Conservation (phyloP, 30 jellyfish, hydroid and myxozoan genomes). For the Aurelia sp. region DNA sequence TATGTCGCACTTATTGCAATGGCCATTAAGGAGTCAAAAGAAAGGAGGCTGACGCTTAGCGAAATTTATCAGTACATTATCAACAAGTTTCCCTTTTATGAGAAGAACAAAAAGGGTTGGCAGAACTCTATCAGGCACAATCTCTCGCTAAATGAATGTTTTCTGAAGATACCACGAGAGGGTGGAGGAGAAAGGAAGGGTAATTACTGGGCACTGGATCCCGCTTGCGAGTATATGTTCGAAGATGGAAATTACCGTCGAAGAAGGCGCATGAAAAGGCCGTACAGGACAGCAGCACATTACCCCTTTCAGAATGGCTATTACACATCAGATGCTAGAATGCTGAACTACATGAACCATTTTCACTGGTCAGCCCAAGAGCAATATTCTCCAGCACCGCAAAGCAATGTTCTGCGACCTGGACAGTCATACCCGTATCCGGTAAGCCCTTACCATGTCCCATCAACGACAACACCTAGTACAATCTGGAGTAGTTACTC, state of each 20-base stretch:
- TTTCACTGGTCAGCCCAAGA: conserved; percentile 1
- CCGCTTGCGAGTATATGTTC: conserved; percentile 98
- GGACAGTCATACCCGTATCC: neutral
- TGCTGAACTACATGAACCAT: conserved; percentile 24
- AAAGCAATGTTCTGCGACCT: neutral
- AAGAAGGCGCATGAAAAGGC: conserved; percentile 96
- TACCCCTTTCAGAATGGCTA: conserved; percentile 77
- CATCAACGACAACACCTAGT: neutral
- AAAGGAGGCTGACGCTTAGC: conserved; percentile 77
- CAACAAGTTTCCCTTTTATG: conserved; percentile 92
- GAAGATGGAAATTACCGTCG: conserved; percentile 98
- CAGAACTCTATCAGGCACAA: conserved; percentile 97
- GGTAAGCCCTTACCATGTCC: neutral
- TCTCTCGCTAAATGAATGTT: conserved; percentile 92
- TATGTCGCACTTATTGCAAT: conserved; percentile 96
- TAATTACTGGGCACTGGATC: conserved; percentile 96
- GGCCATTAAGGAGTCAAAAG: conserved; percentile 89
- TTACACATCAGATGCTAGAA: conserved; percentile 62
- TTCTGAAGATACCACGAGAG: conserved; percentile 92
- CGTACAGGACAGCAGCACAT: conserved; percentile 78
- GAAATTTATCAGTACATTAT: conserved; percentile 89
- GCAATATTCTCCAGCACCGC: neutral
- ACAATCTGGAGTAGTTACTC: neutral
- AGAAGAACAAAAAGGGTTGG: conserved; percentile 98
- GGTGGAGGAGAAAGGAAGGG: conserved; percentile 99